Evolutionary conservation across 2,888 invertebrate species (phyloP).

Genomic region (Hyalella azteca): DNA sequence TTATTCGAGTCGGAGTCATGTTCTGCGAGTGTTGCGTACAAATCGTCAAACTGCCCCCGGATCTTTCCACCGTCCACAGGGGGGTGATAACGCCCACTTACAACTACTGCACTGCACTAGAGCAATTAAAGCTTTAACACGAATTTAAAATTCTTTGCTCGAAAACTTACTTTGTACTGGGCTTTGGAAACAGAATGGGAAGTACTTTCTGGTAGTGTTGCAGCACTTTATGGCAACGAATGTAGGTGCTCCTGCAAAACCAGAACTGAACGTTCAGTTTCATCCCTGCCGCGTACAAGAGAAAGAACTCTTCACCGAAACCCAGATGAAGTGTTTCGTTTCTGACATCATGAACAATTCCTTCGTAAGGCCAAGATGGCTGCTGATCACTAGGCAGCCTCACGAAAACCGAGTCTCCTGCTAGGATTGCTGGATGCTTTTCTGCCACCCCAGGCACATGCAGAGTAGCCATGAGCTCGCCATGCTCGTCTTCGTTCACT

Average conservation of each 20-base stretch:
- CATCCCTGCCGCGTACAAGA: neutral
- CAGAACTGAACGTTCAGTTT: constrained; percentile 20
- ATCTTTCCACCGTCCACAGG: no score
- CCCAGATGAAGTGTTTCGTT: neutral
- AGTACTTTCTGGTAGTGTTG: neutral
- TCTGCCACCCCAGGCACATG: constrained; percentile 13
- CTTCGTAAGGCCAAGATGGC: neutral
- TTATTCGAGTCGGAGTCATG: no score
- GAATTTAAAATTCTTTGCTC: neutral
- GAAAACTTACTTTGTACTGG: neutral
- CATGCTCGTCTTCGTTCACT: neutral
- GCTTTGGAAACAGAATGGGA: neutral
- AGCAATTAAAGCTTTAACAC: neutral
- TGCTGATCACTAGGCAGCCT: neutral
- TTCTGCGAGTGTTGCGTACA: no score
- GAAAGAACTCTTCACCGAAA: constrained; percentile 3
- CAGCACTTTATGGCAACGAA: constrained; percentile 15
- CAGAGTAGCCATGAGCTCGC: neutral
- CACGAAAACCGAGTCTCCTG: neutral
- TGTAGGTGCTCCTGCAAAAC: neutral
- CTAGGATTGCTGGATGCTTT: neutral
- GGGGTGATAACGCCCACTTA: no score
- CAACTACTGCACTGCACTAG: no score
- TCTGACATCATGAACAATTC: neutral
- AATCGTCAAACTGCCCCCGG: neutral